Conservation (phyloP, 2,797 vertebrate genomes). For the Brachymystax lenok region DNA sequence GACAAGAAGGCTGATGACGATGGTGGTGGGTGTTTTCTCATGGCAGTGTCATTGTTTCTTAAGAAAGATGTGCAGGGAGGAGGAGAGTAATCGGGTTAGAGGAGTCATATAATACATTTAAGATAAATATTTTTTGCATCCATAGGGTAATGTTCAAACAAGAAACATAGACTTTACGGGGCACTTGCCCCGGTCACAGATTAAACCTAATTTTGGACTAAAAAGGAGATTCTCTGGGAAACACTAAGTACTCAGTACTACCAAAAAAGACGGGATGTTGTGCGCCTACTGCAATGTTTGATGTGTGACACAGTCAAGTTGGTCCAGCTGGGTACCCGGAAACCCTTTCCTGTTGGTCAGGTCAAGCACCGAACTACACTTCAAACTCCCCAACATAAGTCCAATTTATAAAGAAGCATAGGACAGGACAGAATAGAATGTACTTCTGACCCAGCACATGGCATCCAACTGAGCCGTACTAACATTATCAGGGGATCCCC, state of each 20-base stretch:
- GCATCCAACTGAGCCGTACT: no score
- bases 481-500: no score
- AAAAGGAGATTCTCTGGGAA: neutral
- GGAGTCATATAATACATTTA: neutral
- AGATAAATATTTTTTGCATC: no score
- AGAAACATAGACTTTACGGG: no score
- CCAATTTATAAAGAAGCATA: neutral
- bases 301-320: neutral
- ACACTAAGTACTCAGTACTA: neutral
- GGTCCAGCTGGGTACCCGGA: neutral
- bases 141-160: no score
- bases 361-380: neutral
- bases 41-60: slow-evolving; percentile 11
- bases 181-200: no score
- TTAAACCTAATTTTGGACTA: no score
- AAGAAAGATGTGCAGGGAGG: neutral
- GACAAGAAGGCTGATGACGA: slow-evolving; percentile 34
- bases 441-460: neutral
- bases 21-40: neutral
- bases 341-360: neutral
- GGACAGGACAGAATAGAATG: neutral
- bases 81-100: neutral
- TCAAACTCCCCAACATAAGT: neutral
- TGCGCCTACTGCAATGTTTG: slow-evolving; percentile 1
- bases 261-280: neutral